Evolutionary conservation across 2,797 vertebrate species (phyloP).

Genomic region (Parauchenoglanis punctatus): DNA sequence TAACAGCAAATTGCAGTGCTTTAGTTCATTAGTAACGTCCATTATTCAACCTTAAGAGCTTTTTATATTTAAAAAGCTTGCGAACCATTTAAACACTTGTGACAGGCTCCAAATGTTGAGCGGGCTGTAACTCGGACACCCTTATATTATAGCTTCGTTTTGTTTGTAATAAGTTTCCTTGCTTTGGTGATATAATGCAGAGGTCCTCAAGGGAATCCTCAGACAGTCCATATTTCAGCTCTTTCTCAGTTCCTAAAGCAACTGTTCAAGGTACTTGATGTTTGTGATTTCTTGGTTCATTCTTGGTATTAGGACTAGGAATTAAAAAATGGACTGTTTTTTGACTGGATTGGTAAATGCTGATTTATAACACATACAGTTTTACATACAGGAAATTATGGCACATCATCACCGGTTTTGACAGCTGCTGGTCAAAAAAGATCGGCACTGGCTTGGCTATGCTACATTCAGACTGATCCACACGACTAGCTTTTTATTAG

Average conservation of each 20-base stretch:
- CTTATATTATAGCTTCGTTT: not conserved
- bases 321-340: not conserved
- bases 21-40: not conserved
- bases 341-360: not conserved
- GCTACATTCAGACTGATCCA: not conserved
- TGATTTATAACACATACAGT: not conserved
- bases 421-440: not conserved
- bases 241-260: not conserved
- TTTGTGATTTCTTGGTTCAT: not conserved
- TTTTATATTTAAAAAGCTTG: conserved; percentile 1
- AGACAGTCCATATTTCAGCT: not conserved
- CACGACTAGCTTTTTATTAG: not conserved
- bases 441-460: not conserved
- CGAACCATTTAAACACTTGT: not conserved
- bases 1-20: not conserved
- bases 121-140: not conserved
- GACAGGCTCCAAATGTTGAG: not conserved
- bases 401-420: not conserved
- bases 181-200: not conserved
- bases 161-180: not conserved
- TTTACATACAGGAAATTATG: not conserved
- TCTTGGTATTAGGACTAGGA: not conserved
- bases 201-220: not conserved
- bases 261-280: not conserved
- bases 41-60: not conserved